Conservation (phyloP, 2,888 invertebrate species). For the Eubasilissa splendida region DNA sequence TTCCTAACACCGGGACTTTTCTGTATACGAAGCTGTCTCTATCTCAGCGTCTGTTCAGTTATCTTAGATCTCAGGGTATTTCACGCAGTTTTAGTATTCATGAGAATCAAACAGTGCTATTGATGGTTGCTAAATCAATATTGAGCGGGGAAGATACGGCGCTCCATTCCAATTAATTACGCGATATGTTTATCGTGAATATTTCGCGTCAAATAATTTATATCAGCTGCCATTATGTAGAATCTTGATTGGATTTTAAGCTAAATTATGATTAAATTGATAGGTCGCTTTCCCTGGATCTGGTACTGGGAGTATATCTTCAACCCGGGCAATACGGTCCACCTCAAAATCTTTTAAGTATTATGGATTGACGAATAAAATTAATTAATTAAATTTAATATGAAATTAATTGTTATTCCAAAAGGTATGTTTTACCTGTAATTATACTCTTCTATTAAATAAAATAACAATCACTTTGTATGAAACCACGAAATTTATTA, state of each 20-base stretch:
- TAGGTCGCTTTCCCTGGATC: no score
- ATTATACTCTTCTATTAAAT: no score
- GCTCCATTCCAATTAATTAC: conserved; percentile 23
- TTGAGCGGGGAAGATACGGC: conserved; percentile 4
- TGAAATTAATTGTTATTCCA: no score
- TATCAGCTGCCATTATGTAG: background rate
- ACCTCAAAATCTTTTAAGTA: no score
- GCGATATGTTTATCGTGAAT: conserved; percentile 22
- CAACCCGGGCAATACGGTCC: no score
- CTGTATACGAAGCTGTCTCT: background rate
- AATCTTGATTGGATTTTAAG: conserved; percentile 4
- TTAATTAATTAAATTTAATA: no score
- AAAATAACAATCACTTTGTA: no score
- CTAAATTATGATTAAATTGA: background rate
- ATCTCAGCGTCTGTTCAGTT: background rate
- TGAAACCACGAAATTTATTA: no score
- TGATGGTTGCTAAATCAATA: conserved; percentile 17
- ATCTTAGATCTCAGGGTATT: background rate
- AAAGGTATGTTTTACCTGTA: no score
- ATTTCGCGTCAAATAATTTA: background rate
- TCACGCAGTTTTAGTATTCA: background rate
- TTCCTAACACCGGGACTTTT: background rate
- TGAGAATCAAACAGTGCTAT: conserved; percentile 18
- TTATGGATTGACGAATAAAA: no score
- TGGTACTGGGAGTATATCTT: no score